A percentile compares a stretch with the other conserved stretches of the same genome.
phyloP scores from a whole-genome alignment of 2,113 vertebrate genomes.

The Suncus etruscus region DNA sequence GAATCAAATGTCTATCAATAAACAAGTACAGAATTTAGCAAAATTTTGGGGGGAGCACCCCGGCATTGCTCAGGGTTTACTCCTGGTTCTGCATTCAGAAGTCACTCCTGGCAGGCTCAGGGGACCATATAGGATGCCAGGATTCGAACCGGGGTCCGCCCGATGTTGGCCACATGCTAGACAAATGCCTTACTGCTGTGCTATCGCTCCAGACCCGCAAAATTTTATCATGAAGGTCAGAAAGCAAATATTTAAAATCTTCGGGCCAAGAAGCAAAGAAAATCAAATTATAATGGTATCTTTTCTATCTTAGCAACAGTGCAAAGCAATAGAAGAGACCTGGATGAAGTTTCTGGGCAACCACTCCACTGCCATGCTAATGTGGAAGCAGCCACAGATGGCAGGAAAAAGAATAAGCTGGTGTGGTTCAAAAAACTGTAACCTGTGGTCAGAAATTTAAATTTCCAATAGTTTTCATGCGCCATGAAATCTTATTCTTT shows the following conservation, averaged over 20 bases:
- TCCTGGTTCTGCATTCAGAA: too few species aligned
- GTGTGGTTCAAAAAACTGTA: conserved; percentile 38
- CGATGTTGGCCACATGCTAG: too few species aligned
- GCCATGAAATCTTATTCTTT: conserved; percentile 32
- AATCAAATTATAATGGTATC: not conserved
- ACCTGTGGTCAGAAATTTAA: conserved; percentile 52
- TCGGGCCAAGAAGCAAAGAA: conserved; percentile 49
- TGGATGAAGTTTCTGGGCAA: not conserved
- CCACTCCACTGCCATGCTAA: not conserved
- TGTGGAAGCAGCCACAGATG: not conserved
- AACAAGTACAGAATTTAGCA: not conserved
- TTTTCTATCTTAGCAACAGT: not conserved
- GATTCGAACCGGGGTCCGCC: too few species aligned
- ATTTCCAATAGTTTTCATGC: conserved; percentile 52
- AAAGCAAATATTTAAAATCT: conserved; percentile 33
- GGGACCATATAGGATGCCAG: too few species aligned
- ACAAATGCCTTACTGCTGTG: too few species aligned
- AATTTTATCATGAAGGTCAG: not conserved
- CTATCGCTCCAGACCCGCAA: too few species aligned
- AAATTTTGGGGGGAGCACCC: not conserved
- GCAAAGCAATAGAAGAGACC: not conserved
- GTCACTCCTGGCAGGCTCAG: too few species aligned
- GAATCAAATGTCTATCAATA: not conserved
- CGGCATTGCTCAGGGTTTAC: too few species aligned
- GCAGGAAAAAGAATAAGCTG: not conserved